A percentile compares a stretch with the other conserved stretches of the same genome.
Evolutionary conservation across 1,140 invertebrate genomes (phyloP).

Genomic region (Drosophila novamexicana): DNA sequence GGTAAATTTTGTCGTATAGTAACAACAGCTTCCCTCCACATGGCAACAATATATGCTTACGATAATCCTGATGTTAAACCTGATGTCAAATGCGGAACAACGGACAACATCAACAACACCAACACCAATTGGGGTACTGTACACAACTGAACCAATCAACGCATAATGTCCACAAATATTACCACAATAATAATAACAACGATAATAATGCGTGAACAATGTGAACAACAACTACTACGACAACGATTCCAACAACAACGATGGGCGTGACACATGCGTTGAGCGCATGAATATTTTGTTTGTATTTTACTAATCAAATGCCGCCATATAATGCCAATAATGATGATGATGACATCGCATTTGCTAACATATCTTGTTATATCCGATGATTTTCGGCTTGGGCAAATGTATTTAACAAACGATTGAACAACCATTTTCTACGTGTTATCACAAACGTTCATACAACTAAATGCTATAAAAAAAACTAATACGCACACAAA

Average conservation of each 20-base stretch:
- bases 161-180: conserved; percentile 31
- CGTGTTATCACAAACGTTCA: conserved; percentile 40
- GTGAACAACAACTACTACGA: conserved; percentile 29
- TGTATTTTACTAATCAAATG: conserved; percentile 45
- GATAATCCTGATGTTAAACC: conserved; percentile 14
- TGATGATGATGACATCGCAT: conserved; percentile 85
- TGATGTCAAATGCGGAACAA: conserved; percentile 16
- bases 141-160: conserved; percentile 11
- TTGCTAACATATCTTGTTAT: conserved; percentile 83
- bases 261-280: conserved; percentile 55
- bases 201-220: conserved; percentile 22
- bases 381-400: conserved; percentile 84
- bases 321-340: conserved; percentile 66
- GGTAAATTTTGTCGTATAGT: conserved; percentile 72
- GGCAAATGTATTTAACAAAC: conserved; percentile 80
- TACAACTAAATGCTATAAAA: conserved; percentile 47
- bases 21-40: conserved; percentile 82
- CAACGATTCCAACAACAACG: conserved; percentile 3
- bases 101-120: conserved; percentile 22
- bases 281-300: conserved; percentile 33
- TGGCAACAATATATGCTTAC: conserved; percentile 40
- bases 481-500: conserved; percentile 26
- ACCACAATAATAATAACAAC: conserved; percentile 4
- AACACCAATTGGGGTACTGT: conserved; percentile 20
- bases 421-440: conserved; percentile 63